Evolutionary conservation across 2,888 invertebrate genomes (phyloP).

Genomic region (Eupithecia tripunctaria): DNA sequence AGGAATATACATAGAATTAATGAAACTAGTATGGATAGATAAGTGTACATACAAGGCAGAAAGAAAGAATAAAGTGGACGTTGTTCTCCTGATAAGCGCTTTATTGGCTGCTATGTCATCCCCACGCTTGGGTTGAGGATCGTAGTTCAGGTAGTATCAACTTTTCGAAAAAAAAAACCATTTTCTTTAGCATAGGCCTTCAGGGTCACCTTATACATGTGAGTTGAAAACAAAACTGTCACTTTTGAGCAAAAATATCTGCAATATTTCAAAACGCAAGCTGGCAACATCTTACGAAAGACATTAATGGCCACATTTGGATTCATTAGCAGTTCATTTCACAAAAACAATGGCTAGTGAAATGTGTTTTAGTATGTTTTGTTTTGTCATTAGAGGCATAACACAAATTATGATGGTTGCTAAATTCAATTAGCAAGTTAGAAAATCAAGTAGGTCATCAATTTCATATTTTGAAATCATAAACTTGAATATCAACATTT

Average conservation of each 20-base stretch:
- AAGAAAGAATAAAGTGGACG: too few relatives aligned
- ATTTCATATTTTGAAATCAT: not conserved
- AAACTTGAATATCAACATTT: too few relatives aligned
- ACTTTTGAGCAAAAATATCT: conserved; percentile 17
- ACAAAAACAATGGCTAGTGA: conserved; percentile 42
- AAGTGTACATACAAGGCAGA: too few relatives aligned
- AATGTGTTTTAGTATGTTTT: conserved; percentile 29
- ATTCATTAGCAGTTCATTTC: conserved; percentile 40
- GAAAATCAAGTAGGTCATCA: not conserved
- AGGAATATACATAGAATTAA: too few relatives aligned
- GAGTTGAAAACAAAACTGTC: not conserved
- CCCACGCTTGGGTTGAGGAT: too few relatives aligned
- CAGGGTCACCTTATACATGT: not conserved
- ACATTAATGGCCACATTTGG: conserved; percentile 25
- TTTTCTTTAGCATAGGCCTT: not conserved
- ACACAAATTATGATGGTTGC: not conserved
- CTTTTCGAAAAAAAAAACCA: not conserved
- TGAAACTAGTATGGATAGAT: too few relatives aligned
- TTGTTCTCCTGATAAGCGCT: too few relatives aligned
- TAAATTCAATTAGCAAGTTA: not conserved
- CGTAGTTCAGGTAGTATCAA: too few relatives aligned
- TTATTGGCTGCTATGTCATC: too few relatives aligned
- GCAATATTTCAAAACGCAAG: conserved; percentile 21
- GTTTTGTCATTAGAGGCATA: conserved; percentile 23
- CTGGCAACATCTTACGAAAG: conserved; percentile 23